These are phyloP conservation scores for Noctua fimbriata DNA, from an alignment of 2,888 invertebrate genomes.

Conservation along the genomic window DNA sequence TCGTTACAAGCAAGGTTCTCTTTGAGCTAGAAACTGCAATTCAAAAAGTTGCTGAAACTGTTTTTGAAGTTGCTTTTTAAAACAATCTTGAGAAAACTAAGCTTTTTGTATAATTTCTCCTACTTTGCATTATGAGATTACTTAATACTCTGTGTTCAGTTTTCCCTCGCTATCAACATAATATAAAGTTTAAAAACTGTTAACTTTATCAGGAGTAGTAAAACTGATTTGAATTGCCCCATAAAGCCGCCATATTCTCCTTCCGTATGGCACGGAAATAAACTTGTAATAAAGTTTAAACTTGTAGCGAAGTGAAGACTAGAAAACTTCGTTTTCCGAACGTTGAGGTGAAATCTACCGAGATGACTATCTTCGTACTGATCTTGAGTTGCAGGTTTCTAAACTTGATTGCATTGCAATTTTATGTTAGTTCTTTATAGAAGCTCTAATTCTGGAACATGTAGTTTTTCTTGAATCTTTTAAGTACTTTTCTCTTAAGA, in stretches of 20 bases:
- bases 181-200: slow-evolving; percentile 10
- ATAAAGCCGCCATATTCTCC: slow-evolving; percentile 10
- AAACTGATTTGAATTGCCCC: slow-evolving; percentile 28
- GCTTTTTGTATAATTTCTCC: background rate
- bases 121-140: background rate
- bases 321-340: slow-evolving; percentile 41
- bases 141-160: background rate
- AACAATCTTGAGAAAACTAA: background rate
- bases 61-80: background rate
- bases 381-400: slow-evolving; percentile 61
- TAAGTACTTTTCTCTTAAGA: background rate
- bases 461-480: slow-evolving; percentile 37
- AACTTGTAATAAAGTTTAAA: slow-evolving; percentile 32
- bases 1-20: background rate
- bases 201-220: slow-evolving; percentile 1
- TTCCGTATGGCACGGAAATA: slow-evolving; percentile 20
- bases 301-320: slow-evolving; percentile 24
- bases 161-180: background rate
- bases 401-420: slow-evolving; percentile 61
- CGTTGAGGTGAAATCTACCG: slow-evolving; percentile 53
- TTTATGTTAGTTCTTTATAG: slow-evolving; percentile 34
- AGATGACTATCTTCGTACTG: slow-evolving; percentile 35
- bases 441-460: slow-evolving; percentile 8
- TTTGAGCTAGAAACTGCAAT: slow-evolving; percentile 1
- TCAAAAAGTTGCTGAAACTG: background rate